Evolutionary conservation across 2,113 vertebrate species (phyloP).

Genomic region (Leptosomus discolor): DNA sequence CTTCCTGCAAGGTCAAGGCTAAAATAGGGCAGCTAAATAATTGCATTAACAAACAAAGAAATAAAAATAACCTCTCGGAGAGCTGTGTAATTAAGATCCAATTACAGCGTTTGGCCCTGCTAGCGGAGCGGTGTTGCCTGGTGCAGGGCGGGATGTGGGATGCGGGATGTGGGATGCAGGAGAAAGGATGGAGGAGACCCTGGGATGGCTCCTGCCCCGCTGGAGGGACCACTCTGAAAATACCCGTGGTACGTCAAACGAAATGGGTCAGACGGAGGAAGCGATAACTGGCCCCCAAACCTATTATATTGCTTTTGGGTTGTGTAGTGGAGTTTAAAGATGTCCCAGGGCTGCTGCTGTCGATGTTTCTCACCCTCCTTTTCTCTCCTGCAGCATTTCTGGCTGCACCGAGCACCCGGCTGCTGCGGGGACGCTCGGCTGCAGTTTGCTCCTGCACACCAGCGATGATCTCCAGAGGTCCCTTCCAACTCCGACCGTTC

Average conservation of each 20-base stretch:
- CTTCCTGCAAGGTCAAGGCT: constrained; percentile 97
- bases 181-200: neutral
- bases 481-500: too few relatives aligned
- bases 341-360: constrained; percentile 65
- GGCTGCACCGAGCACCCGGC: neutral
- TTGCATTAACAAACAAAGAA: constrained; percentile 85
- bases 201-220: constrained; percentile 4
- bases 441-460: neutral
- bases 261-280: constrained; percentile 63
- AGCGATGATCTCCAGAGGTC: too few relatives aligned
- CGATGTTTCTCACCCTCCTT: neutral
- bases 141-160: neutral
- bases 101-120: constrained; percentile 73
- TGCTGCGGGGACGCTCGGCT: neutral
- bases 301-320: constrained; percentile 73
- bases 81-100: constrained; percentile 82
- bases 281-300: constrained; percentile 50
- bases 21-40: constrained; percentile 89
- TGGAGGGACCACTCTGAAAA: constrained; percentile 53
- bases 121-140: constrained; percentile 62
- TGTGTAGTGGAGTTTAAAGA: constrained; percentile 63
- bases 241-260: constrained; percentile 62
- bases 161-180: neutral
- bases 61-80: constrained; percentile 82
- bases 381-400: neutral